These are phyloP conservation scores for Phortica okadai DNA, from an alignment of 2,888 invertebrate species.

Conservation along the genomic window DNA sequence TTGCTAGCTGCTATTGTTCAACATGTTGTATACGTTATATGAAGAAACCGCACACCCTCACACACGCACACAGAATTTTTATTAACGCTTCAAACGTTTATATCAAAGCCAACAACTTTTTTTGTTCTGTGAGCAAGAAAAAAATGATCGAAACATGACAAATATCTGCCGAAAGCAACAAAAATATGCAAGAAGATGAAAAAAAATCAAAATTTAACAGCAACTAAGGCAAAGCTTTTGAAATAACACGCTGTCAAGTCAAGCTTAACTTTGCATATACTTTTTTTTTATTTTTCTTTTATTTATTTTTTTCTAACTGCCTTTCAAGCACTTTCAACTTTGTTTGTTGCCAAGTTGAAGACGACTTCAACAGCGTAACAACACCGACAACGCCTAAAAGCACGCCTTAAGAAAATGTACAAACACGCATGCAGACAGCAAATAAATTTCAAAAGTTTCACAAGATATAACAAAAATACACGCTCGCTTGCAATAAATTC, in stretches of 20 bases:
- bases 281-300: slow-evolving; percentile 43
- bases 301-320: slow-evolving; percentile 51
- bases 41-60: slow-evolving; percentile 37
- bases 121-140: background rate
- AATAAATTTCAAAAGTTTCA: slow-evolving; percentile 65
- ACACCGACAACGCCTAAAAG: slow-evolving; percentile 47
- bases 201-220: background rate
- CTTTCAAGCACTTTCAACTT: slow-evolving; percentile 64
- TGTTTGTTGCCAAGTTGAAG: slow-evolving; percentile 32
- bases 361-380: slow-evolving; percentile 15
- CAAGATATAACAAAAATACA: slow-evolving; percentile 28
- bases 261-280: background rate
- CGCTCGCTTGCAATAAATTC: slow-evolving; percentile 69
- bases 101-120: background rate
- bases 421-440: slow-evolving; percentile 48
- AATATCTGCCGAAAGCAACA: background rate
- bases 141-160: slow-evolving; percentile 8
- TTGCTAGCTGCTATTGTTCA: slow-evolving; percentile 41
- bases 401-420: slow-evolving; percentile 34
- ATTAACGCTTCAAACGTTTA: background rate
- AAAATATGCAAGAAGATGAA: background rate
- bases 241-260: background rate
- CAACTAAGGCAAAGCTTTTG: slow-evolving; percentile 3
- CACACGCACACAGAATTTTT: slow-evolving; percentile 26
- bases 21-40: slow-evolving; percentile 56